These are phyloP conservation scores for Aproaerema taeniolella DNA, from an alignment of 2,888 invertebrate species.

Conservation along the genomic window DNA sequence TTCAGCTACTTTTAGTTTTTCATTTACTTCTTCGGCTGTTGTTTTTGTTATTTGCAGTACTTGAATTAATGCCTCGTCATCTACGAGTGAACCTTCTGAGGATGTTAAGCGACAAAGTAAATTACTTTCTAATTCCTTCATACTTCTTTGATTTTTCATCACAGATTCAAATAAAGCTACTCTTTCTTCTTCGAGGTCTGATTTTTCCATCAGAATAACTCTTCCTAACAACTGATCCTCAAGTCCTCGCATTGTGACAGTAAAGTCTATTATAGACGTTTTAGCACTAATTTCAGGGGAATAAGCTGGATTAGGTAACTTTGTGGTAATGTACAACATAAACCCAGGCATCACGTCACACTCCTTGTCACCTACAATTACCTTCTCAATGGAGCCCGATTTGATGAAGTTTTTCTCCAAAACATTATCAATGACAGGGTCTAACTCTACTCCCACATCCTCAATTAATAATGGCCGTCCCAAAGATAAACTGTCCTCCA, in stretches of 20 bases:
- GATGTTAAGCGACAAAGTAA: constrained; percentile 93
- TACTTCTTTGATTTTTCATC: constrained; percentile 96
- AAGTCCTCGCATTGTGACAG: constrained; percentile 96
- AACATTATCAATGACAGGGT: constrained; percentile 97
- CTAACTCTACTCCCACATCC: constrained; percentile 95
- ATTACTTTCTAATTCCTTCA: constrained; percentile 97
- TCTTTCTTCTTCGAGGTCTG: constrained; percentile 95
- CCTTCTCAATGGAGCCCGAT: constrained; percentile 96
- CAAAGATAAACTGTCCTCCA: constrained; percentile 91
- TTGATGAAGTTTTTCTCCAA: constrained; percentile 98
- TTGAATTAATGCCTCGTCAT: constrained; percentile 95
- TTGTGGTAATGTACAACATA: constrained; percentile 96
- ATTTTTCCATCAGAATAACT: constrained; percentile 97
- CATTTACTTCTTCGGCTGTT: constrained; percentile 96
- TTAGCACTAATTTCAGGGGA: constrained; percentile 98
- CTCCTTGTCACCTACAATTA: constrained; percentile 96
- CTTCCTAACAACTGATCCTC: constrained; percentile 96
- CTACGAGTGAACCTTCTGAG: constrained; percentile 94
- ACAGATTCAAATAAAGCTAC: constrained; percentile 96
- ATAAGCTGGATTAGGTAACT: constrained; percentile 96
- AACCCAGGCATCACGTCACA: constrained; percentile 98
- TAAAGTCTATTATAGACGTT: constrained; percentile 97
- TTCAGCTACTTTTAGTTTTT: constrained; percentile 94
- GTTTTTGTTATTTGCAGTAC: constrained; percentile 91
- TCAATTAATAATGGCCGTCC: constrained; percentile 95